Conservation (phyloP, 2,888 invertebrate genomes). For the Tholera decimalis region DNA sequence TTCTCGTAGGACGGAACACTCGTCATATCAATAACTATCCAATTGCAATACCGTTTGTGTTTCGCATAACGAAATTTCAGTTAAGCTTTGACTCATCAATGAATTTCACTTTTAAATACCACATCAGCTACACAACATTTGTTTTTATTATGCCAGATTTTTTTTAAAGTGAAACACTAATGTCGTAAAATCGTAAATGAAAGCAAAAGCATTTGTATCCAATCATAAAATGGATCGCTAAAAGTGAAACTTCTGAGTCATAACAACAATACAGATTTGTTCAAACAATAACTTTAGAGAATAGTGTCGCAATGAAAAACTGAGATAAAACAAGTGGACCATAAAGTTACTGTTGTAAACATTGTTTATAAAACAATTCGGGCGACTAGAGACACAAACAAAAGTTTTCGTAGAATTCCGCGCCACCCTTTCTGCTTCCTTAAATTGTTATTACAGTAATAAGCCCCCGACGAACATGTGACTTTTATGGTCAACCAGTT, state of each 20-base stretch:
- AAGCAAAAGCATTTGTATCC: slow-evolving; percentile 78
- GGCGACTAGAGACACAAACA: slow-evolving; percentile 84
- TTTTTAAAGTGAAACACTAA: slow-evolving; percentile 71
- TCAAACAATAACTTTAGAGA: slow-evolving; percentile 79
- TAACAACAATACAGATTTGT: slow-evolving; percentile 76
- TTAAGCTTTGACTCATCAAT: slow-evolving; percentile 52
- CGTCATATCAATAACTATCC: slow-evolving; percentile 9
- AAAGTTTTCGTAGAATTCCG: slow-evolving; percentile 87
- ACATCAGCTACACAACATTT: slow-evolving; percentile 54
- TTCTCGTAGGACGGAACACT: too few species aligned
- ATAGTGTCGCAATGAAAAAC: slow-evolving; percentile 83
- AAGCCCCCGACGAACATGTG: slow-evolving; percentile 88
- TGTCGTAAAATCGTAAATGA: slow-evolving; percentile 74
- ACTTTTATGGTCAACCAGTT: slow-evolving; percentile 88
- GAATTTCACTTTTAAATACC: slow-evolving; percentile 62
- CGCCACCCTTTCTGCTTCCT: slow-evolving; percentile 90
- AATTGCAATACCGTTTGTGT: slow-evolving; percentile 27
- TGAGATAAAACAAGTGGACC: slow-evolving; percentile 86
- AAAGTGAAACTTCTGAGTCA: slow-evolving; percentile 80
- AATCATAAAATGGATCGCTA: slow-evolving; percentile 73
- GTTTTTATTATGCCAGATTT: slow-evolving; percentile 57
- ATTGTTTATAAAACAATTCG: slow-evolving; percentile 90
- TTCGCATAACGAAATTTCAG: slow-evolving; percentile 32
- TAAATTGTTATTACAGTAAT: slow-evolving; percentile 90
- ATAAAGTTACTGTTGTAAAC: slow-evolving; percentile 89